Base-by-base conservation (phyloP, 1,140 invertebrate genomes). In the Drosophila lacteicornis region DNA sequence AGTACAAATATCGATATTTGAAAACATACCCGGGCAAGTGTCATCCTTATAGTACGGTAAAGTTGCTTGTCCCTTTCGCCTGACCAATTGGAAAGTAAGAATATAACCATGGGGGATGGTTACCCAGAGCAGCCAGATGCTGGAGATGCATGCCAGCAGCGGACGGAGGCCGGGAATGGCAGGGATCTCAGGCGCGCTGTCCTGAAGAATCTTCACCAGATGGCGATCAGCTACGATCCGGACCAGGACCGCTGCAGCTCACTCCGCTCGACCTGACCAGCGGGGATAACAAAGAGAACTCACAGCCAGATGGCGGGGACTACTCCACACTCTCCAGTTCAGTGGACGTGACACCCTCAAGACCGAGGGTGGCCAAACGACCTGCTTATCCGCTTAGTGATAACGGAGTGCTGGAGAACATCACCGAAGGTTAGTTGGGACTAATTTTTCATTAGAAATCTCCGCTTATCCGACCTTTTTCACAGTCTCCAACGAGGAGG, bases 241-340 rank as follows among this genome's bases (percentile, higher is more conserved):
- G 85, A 87, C 12, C 80, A 78, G 8, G 40, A 9, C n/a, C 43
- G 3, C 6, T n/a, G 7, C 36, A 45, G 12, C 33, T 25, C 9
- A 36, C 33, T 5, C 22, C 13, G 27, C 49, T 43, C 9, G 17
- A 63, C 13, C 2, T 43, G n/a, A 50, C 53, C 3, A 17, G 62
- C 19, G 62, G 43, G 12, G 67, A 79, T 3, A 70, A 91, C 19
- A 92, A 92, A 43, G 91, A 92, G 55, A 92, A 92, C 51, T 45
- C 79, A 5, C 67, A 80, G 13, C 80, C 90, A 7, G 67, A 76
- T 12, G 61, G 27, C 7, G 38, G 30, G 8, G 62, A 90, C 3
- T 88, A 87, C 30, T 90, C 85, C 0, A 90, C 84, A 2, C 13
- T 88, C 15, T 88, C 85, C 3, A 88, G 77, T 1, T 79, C 62